A percentile compares a stretch with the other conserved stretches of the same genome.
Conservation (phyloP, 2,797 vertebrate species). For the Pampus argenteus region DNA sequence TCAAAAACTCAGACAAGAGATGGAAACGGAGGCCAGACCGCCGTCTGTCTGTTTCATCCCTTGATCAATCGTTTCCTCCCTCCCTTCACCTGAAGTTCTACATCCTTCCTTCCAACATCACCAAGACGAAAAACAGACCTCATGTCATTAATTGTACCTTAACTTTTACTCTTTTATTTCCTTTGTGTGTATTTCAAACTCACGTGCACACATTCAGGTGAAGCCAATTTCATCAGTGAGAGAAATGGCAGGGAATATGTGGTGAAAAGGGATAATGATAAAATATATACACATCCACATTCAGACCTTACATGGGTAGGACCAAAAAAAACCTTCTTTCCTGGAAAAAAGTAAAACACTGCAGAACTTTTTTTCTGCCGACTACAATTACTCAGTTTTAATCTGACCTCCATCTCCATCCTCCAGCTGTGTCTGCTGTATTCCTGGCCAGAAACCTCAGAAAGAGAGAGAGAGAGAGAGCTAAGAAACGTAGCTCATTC, state of each 20-base stretch:
- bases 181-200: not conserved
- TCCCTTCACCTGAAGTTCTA: not conserved
- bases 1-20: conserved; percentile 33
- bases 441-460: conserved; percentile 28
- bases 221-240: conserved; percentile 48
- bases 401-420: conserved; percentile 17
- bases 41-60: not conserved
- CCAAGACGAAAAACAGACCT: conserved; percentile 17
- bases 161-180: conserved; percentile 8
- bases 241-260: conserved; percentile 39
- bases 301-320: conserved; percentile 5
- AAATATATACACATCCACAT: conserved; percentile 37
- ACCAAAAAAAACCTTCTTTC: not conserved
- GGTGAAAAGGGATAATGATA: conserved; percentile 49
- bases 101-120: conserved; percentile 3
- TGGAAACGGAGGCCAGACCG: conserved; percentile 9
- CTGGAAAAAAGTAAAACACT: conserved; percentile 19
- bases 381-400: conserved; percentile 12
- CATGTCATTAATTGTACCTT: conserved; percentile 15
- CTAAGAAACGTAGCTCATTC: conserved; percentile 12
- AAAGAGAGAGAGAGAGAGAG: not conserved
- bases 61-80: not conserved
- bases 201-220: conserved; percentile 21
- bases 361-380: conserved; percentile 28
- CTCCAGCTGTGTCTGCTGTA: conserved; percentile 26